Evolutionary conservation across 2,888 invertebrate species (phyloP), one percentile per base, ranked within the genome.

Genomic region (Temnothorax unifasciatus): DNA sequence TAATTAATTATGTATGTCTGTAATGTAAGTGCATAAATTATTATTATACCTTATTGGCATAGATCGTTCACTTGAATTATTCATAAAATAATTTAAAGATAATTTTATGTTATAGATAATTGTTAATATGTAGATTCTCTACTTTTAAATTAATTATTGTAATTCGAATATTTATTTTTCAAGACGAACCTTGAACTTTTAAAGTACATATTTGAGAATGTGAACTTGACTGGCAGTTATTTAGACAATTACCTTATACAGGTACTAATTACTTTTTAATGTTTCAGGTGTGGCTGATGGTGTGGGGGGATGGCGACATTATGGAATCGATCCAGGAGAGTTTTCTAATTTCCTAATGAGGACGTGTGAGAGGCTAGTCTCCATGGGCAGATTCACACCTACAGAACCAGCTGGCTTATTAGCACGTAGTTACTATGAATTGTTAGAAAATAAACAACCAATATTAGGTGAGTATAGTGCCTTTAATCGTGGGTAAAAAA

Each of bases 241-340:
- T 66, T 25, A 76, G 8, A 64, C 15, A 63, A 38, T 50, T 44
- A 4, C 3, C 0, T 59, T 59, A 6, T 34, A 34, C 6, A 34
- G 34, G 3, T 44, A 3, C 15, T 44, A 38, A 54, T 57, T 64
- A 57, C 21, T 0, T 68, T n/a, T 13, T 79, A 13, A 41, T 77
- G 15, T 94, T 95, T 11, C 93, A 99, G 99, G 99, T 93, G 99
- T 99, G 91, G 99, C 99, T 85, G 99, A 99, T 95, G 99, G 99
- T 88, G 99, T 99, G 79, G 99, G 99, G 82, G 99, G 99, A 75
- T 99, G 99, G 99, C 96, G 99, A 93, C 98, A 98, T 88, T 99
- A 99, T 95, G 99, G 99, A 75, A 98, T 99, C 91, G 99, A 99
- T 95, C 99, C 99, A 1, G 99, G 99, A 75, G 98, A 98, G 94